These are phyloP conservation scores for Celastrina argiolus DNA, from an alignment of 2,888 invertebrate genomes.

Conservation along the genomic window DNA sequence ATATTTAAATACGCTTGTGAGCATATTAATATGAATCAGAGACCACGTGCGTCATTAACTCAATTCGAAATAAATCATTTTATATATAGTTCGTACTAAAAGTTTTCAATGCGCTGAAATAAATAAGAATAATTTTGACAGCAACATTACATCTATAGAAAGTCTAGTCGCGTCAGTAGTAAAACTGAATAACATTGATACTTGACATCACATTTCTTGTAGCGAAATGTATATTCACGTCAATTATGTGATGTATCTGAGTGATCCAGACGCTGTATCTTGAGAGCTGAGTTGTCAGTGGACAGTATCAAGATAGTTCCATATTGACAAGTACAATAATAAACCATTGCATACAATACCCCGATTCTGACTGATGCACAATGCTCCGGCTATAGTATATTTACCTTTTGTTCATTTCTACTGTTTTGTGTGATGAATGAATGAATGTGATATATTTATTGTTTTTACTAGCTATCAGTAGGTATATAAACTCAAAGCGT, in stretches of 20 bases:
- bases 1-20: neutral
- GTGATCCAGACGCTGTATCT: slow-evolving; percentile 33
- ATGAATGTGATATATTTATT: slow-evolving; percentile 18
- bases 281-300: slow-evolving; percentile 34
- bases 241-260: slow-evolving; percentile 24
- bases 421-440: slow-evolving; percentile 22
- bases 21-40: neutral
- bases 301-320: slow-evolving; percentile 41
- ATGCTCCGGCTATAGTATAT: slow-evolving; percentile 38
- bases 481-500: too few relatives aligned
- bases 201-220: neutral
- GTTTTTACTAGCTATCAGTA: neutral
- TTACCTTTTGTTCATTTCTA: slow-evolving; percentile 26
- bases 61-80: neutral
- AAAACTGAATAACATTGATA: neutral
- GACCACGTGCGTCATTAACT: slow-evolving; percentile 1
- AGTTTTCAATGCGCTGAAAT: too few relatives aligned
- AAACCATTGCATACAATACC: slow-evolving; percentile 49
- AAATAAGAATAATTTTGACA: too few relatives aligned
- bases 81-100: too few relatives aligned
- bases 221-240: slow-evolving; percentile 5
- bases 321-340: slow-evolving; percentile 50
- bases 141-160: neutral
- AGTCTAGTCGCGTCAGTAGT: neutral
- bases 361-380: slow-evolving; percentile 50